phyloP scores from a whole-genome alignment of 1,140 invertebrate genomes.

The Euschistus heros region DNA sequence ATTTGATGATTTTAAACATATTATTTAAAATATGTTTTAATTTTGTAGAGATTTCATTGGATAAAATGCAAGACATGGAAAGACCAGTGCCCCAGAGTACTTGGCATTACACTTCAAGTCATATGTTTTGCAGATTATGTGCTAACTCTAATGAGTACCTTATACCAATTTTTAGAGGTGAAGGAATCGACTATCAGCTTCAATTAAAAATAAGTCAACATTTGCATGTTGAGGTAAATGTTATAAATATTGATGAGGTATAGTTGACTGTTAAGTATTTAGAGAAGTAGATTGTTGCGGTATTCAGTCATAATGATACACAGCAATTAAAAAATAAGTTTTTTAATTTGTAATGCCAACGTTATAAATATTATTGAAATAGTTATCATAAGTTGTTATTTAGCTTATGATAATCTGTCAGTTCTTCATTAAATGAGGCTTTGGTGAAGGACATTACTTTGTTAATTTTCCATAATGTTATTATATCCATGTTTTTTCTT shows the following conservation, averaged over 20 bases:
- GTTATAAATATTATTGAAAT: not conserved
- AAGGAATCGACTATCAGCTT: constrained; percentile 43
- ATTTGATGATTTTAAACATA: too few species aligned
- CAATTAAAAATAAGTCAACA: constrained; percentile 45
- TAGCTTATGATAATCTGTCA: not conserved
- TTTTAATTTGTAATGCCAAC: too few species aligned
- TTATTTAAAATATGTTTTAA: too few species aligned
- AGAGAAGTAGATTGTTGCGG: too few species aligned
- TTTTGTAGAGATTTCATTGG: too few species aligned
- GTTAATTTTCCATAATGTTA: not conserved
- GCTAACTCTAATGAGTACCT: constrained; percentile 40
- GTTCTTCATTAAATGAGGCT: too few species aligned
- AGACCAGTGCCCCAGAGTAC: not conserved
- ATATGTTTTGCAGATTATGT: constrained; percentile 43
- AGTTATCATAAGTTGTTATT: not conserved
- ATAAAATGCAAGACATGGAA: not conserved
- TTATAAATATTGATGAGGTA: not conserved
- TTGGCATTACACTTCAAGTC: not conserved
- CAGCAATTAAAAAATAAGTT: too few species aligned
- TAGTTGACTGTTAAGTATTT: too few species aligned
- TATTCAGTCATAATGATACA: too few species aligned
- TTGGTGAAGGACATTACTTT: not conserved
- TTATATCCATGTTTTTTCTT: not conserved
- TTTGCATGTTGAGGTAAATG: constrained; percentile 44
- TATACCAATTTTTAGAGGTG: constrained; percentile 44